phyloP scores from a whole-genome alignment of 2,113 vertebrate species.

The Microcebus tavaratra region DNA sequence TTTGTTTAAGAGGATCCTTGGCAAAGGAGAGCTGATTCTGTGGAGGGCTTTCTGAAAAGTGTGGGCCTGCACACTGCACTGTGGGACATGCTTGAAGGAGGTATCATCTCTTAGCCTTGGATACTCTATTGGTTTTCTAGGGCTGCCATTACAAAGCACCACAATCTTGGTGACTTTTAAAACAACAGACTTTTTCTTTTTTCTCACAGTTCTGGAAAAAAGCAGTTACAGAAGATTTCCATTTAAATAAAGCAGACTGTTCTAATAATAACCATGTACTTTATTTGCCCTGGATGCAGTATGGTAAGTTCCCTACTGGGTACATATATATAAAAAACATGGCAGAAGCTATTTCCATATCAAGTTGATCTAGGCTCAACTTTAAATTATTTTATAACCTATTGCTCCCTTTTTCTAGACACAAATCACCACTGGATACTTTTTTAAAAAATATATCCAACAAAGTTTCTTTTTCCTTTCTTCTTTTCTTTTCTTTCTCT shows the following conservation, averaged over 20 bases:
- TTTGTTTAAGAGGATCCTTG: not conserved
- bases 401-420: not conserved
- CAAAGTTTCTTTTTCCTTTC: accelerated
- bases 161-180: not conserved
- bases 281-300: not conserved
- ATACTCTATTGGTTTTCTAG: not conserved
- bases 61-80: too few relatives aligned
- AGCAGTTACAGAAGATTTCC: not conserved
- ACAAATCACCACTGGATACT: not conserved
- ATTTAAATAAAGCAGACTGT: not conserved
- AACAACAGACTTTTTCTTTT: not conserved
- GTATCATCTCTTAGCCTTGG: not conserved
- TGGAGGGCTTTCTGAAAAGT: accelerated
- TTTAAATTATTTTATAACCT: not conserved
- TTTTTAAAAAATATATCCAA: not conserved
- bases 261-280: not conserved
- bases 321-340: not conserved
- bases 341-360: not conserved
- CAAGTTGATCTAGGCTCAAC: not conserved
- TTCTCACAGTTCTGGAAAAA: not conserved
- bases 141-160: not conserved
- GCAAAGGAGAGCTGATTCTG: not conserved
- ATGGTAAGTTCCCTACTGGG: not conserved
- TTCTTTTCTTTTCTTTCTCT: accelerated
- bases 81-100: not conserved